Percentiles rank a stretch among this genome's conserved stretches.
phyloP scores from a whole-genome alignment of 2,888 invertebrate genomes.

The Chloroclysta siterata region DNA sequence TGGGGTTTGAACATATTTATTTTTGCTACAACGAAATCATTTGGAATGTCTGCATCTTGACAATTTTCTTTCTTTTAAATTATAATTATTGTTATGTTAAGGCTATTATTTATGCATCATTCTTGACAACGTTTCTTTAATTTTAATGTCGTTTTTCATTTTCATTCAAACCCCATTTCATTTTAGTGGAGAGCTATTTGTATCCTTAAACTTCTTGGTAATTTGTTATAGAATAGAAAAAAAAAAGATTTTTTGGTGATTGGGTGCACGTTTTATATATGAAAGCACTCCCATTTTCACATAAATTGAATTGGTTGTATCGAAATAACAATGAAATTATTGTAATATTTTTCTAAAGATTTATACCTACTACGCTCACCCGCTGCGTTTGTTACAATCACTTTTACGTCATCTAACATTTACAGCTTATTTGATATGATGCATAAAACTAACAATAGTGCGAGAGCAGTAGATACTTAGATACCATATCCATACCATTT shows the following conservation, averaged over 20 bases:
- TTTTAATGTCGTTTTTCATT: conserved; percentile 57
- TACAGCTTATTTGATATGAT: conserved; percentile 74
- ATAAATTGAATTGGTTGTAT: conserved; percentile 60
- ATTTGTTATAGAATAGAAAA: conserved; percentile 44
- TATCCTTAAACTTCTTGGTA: conserved; percentile 46
- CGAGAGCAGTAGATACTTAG: conserved; percentile 69
- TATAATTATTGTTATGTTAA: conserved; percentile 63
- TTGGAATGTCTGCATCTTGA: conserved; percentile 85
- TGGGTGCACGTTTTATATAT: conserved; percentile 80
- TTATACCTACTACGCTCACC: conserved; percentile 26
- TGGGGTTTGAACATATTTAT: conserved; percentile 82
- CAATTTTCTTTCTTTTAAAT: conserved; percentile 76
- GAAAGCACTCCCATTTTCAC: conserved; percentile 78
- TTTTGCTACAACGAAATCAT: conserved; percentile 70
- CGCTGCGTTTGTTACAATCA: conserved; percentile 74
- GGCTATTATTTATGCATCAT: conserved; percentile 70
- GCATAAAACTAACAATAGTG: conserved; percentile 73
- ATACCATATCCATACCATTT: conserved; percentile 32
- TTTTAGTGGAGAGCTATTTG: conserved; percentile 77
- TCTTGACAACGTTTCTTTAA: conserved; percentile 57
- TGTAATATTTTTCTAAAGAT: conserved; percentile 20
- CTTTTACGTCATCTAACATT: conserved; percentile 72
- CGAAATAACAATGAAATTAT: conserved; percentile 56
- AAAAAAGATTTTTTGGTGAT: conserved; percentile 62
- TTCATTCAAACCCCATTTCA: conserved; percentile 85